A percentile compares a stretch with the other conserved stretches of the same genome.
Evolutionary conservation across 2,797 vertebrate species (phyloP).

Genomic region (Cossypha heuglini): DNA sequence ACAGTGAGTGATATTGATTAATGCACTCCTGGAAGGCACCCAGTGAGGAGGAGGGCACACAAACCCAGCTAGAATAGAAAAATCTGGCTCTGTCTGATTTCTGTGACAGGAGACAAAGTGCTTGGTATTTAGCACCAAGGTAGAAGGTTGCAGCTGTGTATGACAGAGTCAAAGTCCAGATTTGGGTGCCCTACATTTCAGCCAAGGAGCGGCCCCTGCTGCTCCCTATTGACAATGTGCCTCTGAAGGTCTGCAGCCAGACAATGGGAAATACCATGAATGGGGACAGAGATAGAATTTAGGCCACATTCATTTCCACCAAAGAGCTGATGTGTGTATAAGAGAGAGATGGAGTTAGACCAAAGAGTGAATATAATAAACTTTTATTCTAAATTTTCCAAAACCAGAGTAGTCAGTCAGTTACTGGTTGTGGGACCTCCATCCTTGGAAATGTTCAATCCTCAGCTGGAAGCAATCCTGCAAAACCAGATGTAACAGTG

Average conservation of each 20-base stretch:
- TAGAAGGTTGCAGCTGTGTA: constrained; percentile 25
- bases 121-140: constrained; percentile 43
- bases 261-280: constrained; percentile 18
- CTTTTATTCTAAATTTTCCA: background rate
- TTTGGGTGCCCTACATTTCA: constrained; percentile 54
- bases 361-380: background rate
- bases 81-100: constrained; percentile 44
- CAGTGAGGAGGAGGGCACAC: constrained; percentile 29
- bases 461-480: background rate
- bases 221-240: background rate
- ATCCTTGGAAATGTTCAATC: background rate
- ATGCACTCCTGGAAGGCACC: constrained; percentile 56
- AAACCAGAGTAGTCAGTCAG: background rate
- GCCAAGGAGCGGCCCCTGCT: background rate
- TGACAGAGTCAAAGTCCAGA: constrained; percentile 2
- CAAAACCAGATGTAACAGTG: background rate
- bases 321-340: background rate
- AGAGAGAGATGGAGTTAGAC: background rate
- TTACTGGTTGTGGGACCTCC: background rate
- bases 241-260: constrained; percentile 9
- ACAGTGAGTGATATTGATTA: constrained; percentile 36
- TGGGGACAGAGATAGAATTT: constrained; percentile 24
- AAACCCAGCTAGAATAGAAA: constrained; percentile 43
- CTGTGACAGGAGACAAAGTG: constrained; percentile 51
- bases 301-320: constrained; percentile 38